These are phyloP conservation scores for Hystrix brachyura DNA, from an alignment of 2,113 vertebrate genomes.

Conservation along the genomic window DNA sequence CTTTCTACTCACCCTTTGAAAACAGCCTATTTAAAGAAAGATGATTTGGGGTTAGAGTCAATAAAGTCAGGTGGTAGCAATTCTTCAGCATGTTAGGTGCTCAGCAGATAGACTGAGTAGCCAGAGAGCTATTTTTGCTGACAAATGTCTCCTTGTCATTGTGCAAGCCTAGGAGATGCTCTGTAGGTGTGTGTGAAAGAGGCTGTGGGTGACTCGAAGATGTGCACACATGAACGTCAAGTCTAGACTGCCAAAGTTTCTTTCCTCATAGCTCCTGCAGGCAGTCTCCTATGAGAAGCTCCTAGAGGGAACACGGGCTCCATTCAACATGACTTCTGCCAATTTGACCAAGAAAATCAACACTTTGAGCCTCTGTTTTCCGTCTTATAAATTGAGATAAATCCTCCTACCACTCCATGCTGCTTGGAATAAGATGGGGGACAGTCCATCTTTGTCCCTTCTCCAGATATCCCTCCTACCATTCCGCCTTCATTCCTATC, in stretches of 20 bases:
- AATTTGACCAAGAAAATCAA: not conserved
- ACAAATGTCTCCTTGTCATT: constrained; percentile 16
- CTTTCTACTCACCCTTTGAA: constrained; percentile 64
- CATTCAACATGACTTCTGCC: not conserved
- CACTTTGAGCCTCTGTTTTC: not conserved
- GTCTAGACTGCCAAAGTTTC: too few relatives aligned
- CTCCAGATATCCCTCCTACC: fast-evolving
- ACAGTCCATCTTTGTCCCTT: not conserved
- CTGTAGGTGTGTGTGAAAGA: not conserved
- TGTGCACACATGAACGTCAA: not conserved
- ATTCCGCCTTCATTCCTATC: not conserved
- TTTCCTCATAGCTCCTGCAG: not conserved
- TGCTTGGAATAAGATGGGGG: not conserved
- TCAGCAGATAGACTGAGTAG: constrained; percentile 18
- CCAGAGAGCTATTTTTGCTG: not conserved
- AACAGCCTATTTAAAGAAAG: constrained; percentile 72
- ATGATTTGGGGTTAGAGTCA: constrained; percentile 73
- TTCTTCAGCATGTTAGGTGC: constrained; percentile 49
- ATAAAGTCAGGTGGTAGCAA: constrained; percentile 70
- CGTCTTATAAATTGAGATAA: not conserved
- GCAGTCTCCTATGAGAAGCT: not conserved
- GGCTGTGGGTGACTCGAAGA: not conserved
- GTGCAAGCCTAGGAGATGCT: not conserved
- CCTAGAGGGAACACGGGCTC: not conserved
- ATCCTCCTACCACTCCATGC: not conserved